Conservation (phyloP, 2,888 invertebrate genomes). For the Arge pagana region DNA sequence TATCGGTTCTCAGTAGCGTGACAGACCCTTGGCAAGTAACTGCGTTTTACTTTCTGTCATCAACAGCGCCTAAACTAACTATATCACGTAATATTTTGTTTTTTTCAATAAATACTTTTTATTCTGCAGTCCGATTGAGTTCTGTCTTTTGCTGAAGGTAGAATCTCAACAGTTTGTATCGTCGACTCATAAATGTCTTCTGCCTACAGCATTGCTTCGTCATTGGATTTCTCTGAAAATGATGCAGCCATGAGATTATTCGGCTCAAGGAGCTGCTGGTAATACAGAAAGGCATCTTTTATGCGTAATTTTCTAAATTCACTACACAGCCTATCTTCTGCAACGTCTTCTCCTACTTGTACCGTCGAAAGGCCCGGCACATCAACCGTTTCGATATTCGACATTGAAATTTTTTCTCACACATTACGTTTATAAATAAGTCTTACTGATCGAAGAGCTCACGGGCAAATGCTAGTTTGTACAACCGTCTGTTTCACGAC, state of each 20-base stretch:
- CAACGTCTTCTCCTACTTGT: constrained; percentile 19
- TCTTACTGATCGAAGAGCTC: too few relatives aligned
- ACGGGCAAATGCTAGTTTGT: too few relatives aligned
- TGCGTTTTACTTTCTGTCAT: too few relatives aligned
- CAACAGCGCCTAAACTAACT: too few relatives aligned
- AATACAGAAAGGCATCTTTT: constrained; percentile 15
- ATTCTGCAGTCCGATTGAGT: too few relatives aligned
- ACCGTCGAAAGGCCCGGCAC: constrained; percentile 6
- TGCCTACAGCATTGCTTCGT: constrained; percentile 11
- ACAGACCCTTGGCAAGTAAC: too few relatives aligned
- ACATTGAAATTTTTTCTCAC: constrained; percentile 2
- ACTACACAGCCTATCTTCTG: constrained; percentile 14
- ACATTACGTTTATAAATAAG: neutral
- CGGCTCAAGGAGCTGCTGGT: constrained; percentile 13
- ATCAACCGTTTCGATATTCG: constrained; percentile 11
- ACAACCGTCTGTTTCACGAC: too few relatives aligned
- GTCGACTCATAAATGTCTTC: constrained; percentile 12
- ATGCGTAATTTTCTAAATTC: constrained; percentile 7
- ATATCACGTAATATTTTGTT: too few relatives aligned
- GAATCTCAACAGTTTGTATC: too few relatives aligned
- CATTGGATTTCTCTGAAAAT: constrained; percentile 12
- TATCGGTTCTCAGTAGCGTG: too few relatives aligned
- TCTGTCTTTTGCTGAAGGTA: too few relatives aligned
- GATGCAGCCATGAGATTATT: constrained; percentile 12
- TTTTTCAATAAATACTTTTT: too few relatives aligned